Evolutionary conservation across 1,140 invertebrate species (phyloP), one percentile per base, ranked within the genome.

Genomic region (Maniola jurtina): DNA sequence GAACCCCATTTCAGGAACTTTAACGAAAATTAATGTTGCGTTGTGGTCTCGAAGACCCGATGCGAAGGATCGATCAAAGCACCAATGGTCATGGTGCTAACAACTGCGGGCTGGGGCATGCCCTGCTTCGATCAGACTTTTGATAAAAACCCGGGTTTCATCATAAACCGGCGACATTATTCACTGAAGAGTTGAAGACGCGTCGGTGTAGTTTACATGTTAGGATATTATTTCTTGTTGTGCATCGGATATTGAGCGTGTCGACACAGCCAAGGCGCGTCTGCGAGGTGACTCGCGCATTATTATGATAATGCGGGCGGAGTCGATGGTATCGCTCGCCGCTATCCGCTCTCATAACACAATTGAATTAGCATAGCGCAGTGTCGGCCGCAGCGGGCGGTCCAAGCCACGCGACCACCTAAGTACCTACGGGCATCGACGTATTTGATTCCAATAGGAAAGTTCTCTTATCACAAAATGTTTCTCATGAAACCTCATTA

Each of bases 241-340:
- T n/a, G 36, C 8, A 59, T 58, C 34, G 56, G 25, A 40, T 40
- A 40, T 40, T 40, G 35, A 60, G 64, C 67, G 58, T 15, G 40
- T 52, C 79, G 83, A 87, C 79, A 83, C 72, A 62, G 62, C 60
- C 47, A 67, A 70, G 72, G 71, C 65, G 70, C 65, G 74, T 80
- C 76, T 66, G 77, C 73, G 81, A 73, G 75, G 86, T 90, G 86
- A 90, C 84, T 90, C 83, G 86, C 82, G 81, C 81, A 82, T 86
- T 90, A 90, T 88, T 90, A 90, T 88, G 88, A 88, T 90, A 90
- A 90, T 90, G 80, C 83, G 77, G 83, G 78, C 81, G 81, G 79
- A 76, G 71, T 64, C 83, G 84, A 87, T 87, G 75, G 71, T 84
- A 89, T 89, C 86, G 76, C 73, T 72, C 64, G 65, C 72, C 68